phyloP scores from a whole-genome alignment of 1,140 invertebrate species.

The Bombus waltoni region DNA sequence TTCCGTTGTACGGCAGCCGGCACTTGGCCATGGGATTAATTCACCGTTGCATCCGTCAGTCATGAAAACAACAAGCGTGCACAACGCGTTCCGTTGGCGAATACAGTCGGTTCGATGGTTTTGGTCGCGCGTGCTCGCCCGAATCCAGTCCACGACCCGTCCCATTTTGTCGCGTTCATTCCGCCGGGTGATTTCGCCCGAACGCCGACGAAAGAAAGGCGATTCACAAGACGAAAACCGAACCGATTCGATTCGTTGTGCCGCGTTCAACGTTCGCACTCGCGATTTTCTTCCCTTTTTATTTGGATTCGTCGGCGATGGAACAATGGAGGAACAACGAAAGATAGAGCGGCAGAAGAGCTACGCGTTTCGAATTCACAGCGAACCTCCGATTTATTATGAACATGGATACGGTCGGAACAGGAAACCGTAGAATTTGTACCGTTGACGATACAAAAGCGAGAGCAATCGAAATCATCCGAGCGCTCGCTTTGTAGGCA shows the following conservation, averaged over 20 bases:
- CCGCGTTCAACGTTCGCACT: neutral
- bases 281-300: neutral
- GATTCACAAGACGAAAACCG: neutral
- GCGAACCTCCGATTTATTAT: neutral
- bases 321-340: neutral
- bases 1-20: conserved; percentile 53
- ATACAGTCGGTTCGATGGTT: conserved; percentile 20
- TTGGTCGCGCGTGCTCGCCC: neutral
- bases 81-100: conserved; percentile 12
- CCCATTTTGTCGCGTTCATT: neutral
- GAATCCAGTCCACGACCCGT: conserved; percentile 9
- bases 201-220: conserved; percentile 10
- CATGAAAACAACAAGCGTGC: conserved; percentile 58
- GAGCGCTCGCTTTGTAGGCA: neutral
- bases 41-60: conserved; percentile 57
- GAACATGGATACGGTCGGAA: neutral
- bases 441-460: neutral
- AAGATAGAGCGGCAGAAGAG: neutral
- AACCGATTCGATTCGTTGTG: neutral
- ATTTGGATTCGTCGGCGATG: neutral
- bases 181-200: conserved; percentile 28
- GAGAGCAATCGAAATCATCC: neutral
- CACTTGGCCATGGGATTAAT: conserved; percentile 54
- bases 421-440: too few species aligned
- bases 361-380: neutral